Evolutionary conservation across 2,888 invertebrate species (phyloP).

Genomic region (Zhengitettix transpicula): DNA sequence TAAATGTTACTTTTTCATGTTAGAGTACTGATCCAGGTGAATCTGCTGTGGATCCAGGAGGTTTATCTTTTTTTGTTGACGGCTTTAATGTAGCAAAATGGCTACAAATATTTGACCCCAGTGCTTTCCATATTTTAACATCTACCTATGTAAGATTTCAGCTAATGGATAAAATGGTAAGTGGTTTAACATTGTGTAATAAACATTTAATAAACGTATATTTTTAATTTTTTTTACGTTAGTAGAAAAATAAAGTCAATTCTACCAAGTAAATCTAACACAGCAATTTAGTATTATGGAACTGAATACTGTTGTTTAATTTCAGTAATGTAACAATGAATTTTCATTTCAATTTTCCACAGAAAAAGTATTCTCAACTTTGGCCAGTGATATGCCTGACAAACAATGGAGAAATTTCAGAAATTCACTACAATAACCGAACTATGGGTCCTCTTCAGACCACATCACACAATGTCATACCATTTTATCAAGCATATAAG

Average conservation of each 20-base stretch:
- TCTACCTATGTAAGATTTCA: conserved; percentile 20
- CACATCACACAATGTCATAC: conserved; percentile 20
- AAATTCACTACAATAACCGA: conserved; percentile 22
- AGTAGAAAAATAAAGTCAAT: background rate
- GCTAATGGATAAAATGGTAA: conserved; percentile 17
- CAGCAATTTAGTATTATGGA: too few species aligned
- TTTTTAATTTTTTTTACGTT: background rate
- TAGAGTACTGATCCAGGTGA: conserved; percentile 16
- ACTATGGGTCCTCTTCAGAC: conserved; percentile 23
- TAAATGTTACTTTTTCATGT: background rate
- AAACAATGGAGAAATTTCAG: conserved; percentile 19
- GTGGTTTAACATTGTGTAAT: background rate
- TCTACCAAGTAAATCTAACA: too few species aligned
- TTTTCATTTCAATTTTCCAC: background rate
- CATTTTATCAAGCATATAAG: conserved; percentile 22
- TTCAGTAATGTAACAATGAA: background rate
- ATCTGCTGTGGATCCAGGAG: conserved; percentile 17
- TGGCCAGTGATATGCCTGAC: conserved; percentile 20
- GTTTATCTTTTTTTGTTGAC: conserved; percentile 22
- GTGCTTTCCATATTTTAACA: conserved; percentile 21
- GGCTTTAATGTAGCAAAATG: conserved; percentile 21
- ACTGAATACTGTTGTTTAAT: background rate
- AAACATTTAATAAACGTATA: background rate
- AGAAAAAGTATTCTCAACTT: conserved; percentile 21
- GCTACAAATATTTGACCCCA: conserved; percentile 21